Percentiles rank a stretch among this genome's conserved stretches.
Conservation (phyloP, 2,888 invertebrate species). For the Syrphus vitripennis region DNA sequence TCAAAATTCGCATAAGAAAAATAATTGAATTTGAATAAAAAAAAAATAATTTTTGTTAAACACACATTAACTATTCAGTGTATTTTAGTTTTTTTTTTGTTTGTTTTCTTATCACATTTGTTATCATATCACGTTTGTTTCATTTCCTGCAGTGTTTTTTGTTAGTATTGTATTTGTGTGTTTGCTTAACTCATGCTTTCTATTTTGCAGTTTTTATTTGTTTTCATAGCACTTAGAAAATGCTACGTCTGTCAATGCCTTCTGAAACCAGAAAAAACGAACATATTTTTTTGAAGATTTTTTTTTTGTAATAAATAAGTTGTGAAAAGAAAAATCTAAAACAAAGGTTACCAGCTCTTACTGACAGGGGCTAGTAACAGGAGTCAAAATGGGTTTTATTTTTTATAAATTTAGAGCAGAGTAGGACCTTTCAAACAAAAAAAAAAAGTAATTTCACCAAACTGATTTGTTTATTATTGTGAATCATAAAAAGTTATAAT, state of each 20-base stretch:
- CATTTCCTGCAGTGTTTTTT: not conserved
- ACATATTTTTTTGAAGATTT: not conserved
- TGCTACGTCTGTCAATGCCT: too few relatives aligned
- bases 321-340: too few relatives aligned
- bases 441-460: too few relatives aligned
- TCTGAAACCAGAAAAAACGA: too few relatives aligned
- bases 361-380: too few relatives aligned
- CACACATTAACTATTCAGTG: not conserved
- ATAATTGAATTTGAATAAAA: not conserved
- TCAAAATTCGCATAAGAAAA: not conserved
- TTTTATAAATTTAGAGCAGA: too few relatives aligned
- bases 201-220: not conserved
- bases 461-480: too few relatives aligned
- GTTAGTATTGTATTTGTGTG: not conserved
- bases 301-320: too few relatives aligned
- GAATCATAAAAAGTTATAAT: too few relatives aligned
- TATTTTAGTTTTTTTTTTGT: not conserved
- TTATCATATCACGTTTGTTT: not conserved
- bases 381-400: too few relatives aligned
- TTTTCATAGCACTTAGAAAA: not conserved
- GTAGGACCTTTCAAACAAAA: too few relatives aligned
- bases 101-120: not conserved
- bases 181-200: not conserved
- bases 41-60: constrained; percentile 4
- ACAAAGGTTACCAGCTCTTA: too few relatives aligned